Percentiles rank a stretch among this genome's conserved stretches.
These are phyloP conservation scores for Hyperoplus immaculatus DNA, from an alignment of 2,797 vertebrate genomes.

Conservation along the genomic window DNA sequence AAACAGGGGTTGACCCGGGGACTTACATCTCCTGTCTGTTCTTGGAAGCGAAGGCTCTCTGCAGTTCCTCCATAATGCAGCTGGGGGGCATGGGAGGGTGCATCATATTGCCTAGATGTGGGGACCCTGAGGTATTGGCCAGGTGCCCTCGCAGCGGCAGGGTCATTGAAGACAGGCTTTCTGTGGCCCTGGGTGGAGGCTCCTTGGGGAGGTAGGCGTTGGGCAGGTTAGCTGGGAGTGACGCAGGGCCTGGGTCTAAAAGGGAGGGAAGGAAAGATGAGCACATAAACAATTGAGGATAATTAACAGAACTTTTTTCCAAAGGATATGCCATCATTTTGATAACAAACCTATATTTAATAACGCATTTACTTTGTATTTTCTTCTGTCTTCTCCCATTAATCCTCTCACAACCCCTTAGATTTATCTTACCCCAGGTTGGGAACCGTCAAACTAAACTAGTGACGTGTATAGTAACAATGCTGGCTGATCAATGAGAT, in stretches of 20 bases:
- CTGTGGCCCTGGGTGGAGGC: constrained; percentile 74
- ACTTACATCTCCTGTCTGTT: constrained; percentile 95
- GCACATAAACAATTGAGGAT: not conserved
- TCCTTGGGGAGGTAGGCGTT: constrained; percentile 87
- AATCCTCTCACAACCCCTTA: not conserved
- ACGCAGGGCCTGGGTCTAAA: constrained; percentile 78
- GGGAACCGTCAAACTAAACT: not conserved
- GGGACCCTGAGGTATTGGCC: constrained; percentile 89
- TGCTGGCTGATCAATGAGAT: no score
- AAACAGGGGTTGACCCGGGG: constrained; percentile 19
- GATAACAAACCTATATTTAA: not conserved
- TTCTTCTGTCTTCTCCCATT: not conserved
- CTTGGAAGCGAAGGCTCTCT: constrained; percentile 95
- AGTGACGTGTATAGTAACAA: no score
- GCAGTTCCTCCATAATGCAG: constrained; percentile 97
- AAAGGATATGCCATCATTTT: not conserved
- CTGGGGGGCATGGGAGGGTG: constrained; percentile 96
- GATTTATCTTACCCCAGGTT: not conserved
- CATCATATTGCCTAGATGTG: constrained; percentile 91
- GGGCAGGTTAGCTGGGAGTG: constrained; percentile 82
- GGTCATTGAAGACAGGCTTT: constrained; percentile 78
- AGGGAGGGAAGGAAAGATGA: not conserved
- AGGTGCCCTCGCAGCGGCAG: constrained; percentile 87
- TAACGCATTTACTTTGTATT: not conserved
- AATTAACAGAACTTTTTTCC: not conserved